Conservation (phyloP, 2,888 invertebrate genomes). For the Scaptomyza cyrtandrae region DNA sequence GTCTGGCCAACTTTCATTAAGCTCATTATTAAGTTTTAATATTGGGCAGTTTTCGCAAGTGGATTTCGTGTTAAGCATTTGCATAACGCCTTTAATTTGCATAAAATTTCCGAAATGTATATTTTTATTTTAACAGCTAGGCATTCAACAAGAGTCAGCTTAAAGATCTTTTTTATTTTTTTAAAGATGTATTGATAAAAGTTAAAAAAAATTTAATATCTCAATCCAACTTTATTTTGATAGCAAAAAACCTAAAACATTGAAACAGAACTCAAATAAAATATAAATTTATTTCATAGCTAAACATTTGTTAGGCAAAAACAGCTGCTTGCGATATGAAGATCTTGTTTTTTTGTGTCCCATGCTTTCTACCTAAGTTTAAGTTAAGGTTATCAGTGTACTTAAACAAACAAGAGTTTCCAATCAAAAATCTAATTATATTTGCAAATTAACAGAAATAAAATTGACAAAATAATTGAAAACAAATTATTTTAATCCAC, state of each 20-base stretch:
- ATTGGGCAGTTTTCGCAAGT: slow-evolving; percentile 15
- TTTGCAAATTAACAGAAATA: neutral
- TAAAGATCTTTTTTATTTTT: neutral
- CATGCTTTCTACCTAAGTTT: too few relatives aligned
- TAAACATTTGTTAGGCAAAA: too few relatives aligned
- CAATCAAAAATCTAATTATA: neutral
- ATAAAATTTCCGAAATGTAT: slow-evolving; percentile 3
- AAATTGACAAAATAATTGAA: neutral
- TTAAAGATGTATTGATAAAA: neutral
- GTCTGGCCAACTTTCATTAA: slow-evolving; percentile 18
- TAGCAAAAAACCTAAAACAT: too few relatives aligned
- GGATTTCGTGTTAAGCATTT: slow-evolving; percentile 15
- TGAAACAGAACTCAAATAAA: neutral
- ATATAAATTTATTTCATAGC: too few relatives aligned
- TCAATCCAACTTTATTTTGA: too few relatives aligned
- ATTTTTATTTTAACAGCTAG: neutral
- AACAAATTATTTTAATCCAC: neutral
- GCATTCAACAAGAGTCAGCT: slow-evolving; percentile 10
- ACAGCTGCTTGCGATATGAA: too few relatives aligned
- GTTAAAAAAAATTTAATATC: too few relatives aligned
- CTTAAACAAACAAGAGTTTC: neutral
- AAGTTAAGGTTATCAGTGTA: too few relatives aligned
- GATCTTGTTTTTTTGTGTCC: too few relatives aligned
- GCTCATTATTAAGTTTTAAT: slow-evolving; percentile 18
- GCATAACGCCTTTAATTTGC: slow-evolving; percentile 27